Conservation (phyloP, 2,888 invertebrate genomes). For the Amphipyra tragopoginis region DNA sequence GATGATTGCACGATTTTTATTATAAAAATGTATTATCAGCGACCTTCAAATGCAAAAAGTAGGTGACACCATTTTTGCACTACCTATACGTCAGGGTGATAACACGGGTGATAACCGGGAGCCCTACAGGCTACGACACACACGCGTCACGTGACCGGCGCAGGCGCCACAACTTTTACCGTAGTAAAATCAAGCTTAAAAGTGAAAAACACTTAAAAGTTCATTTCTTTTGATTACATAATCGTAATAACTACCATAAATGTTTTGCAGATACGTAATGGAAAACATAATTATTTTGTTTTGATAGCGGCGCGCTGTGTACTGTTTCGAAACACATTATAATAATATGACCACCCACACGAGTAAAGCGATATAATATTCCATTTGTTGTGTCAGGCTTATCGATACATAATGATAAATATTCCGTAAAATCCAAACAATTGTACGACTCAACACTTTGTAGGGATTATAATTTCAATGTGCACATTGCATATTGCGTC, state of each 20-base stretch:
- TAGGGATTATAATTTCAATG: slow-evolving; percentile 5
- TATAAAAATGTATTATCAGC: slow-evolving; percentile 74
- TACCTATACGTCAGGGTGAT: slow-evolving; percentile 71
- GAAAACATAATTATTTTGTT: slow-evolving; percentile 55
- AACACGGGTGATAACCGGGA: slow-evolving; percentile 69
- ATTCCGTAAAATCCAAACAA: slow-evolving; percentile 46
- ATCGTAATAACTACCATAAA: slow-evolving; percentile 9
- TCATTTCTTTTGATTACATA: slow-evolving; percentile 32
- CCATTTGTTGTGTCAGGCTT: slow-evolving; percentile 55
- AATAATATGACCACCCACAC: slow-evolving; percentile 46
- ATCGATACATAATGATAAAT: slow-evolving; percentile 43
- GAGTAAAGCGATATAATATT: slow-evolving; percentile 53
- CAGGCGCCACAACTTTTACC: slow-evolving; percentile 24
- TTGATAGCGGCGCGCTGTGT: slow-evolving; percentile 51
- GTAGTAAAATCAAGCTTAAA: slow-evolving; percentile 3
- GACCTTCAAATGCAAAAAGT: slow-evolving; percentile 86
- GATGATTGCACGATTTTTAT: slow-evolving; percentile 74
- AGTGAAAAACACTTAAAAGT: slow-evolving; percentile 15
- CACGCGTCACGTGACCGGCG: slow-evolving; percentile 49
- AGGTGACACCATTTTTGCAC: slow-evolving; percentile 81
- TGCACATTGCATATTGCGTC: no score
- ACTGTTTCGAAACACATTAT: slow-evolving; percentile 57
- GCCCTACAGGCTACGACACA: slow-evolving; percentile 63
- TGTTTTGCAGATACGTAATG: slow-evolving; percentile 40
- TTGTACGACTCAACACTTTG: slow-evolving; percentile 16